phyloP scores from a whole-genome alignment of 2,797 vertebrate genomes.

The Lateolabrax maculatus region DNA sequence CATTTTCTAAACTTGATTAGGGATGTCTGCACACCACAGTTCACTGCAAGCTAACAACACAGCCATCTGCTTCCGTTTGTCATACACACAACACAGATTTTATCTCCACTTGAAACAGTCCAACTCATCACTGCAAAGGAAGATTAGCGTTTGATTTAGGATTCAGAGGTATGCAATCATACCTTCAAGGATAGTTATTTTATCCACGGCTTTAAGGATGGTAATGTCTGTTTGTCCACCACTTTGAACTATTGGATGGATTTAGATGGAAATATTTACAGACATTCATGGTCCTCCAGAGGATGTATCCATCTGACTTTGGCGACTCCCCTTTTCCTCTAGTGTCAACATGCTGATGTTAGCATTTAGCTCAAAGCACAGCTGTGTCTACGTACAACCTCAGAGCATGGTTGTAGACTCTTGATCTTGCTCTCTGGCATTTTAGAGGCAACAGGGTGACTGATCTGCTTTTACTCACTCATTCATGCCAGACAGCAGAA shows the following conservation, averaged over 20 bases:
- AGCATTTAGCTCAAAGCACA: neutral
- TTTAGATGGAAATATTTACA: neutral
- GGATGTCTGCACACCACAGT: conserved; percentile 49
- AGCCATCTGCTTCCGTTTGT: conserved; percentile 57
- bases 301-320: neutral
- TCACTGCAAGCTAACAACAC: conserved; percentile 20
- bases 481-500: neutral
- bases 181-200: too few relatives aligned
- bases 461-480: neutral
- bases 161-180: conserved; percentile 19
- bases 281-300: neutral
- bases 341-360: neutral
- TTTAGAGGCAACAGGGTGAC: neutral
- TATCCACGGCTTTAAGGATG: neutral
- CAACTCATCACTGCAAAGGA: conserved; percentile 21
- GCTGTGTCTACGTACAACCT: neutral
- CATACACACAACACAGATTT: conserved; percentile 41
- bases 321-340: neutral
- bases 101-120: conserved; percentile 39
- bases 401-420: neutral
- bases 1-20: conserved; percentile 43
- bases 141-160: conserved; percentile 37
- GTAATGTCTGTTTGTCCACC: neutral
- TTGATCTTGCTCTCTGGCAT: neutral
- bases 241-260: neutral